These are phyloP conservation scores for Brenthis ino DNA, from an alignment of 2,888 invertebrate genomes.

Conservation along the genomic window DNA sequence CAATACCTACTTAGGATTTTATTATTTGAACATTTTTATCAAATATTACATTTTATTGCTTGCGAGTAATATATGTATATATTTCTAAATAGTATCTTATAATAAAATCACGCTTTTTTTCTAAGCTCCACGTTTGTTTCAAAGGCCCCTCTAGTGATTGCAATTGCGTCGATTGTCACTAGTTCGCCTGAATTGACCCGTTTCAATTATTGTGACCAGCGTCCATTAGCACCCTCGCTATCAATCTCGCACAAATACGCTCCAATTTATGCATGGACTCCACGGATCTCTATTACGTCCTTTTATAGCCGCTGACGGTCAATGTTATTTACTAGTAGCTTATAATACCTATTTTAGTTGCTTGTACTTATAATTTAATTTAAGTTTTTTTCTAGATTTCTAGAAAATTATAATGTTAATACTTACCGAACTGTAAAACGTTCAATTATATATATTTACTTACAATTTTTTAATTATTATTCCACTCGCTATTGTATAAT, in stretches of 20 bases:
- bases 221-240: slow-evolving; percentile 32
- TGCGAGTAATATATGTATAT: too few species aligned
- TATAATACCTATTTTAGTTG: background rate
- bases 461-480: too few species aligned
- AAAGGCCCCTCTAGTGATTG: slow-evolving; percentile 21
- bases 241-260: slow-evolving; percentile 31
- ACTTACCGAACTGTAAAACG: too few species aligned
- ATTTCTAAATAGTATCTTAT: too few species aligned
- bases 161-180: slow-evolving; percentile 36
- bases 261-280: slow-evolving; percentile 32
- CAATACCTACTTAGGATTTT: background rate
- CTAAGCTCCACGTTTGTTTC: background rate
- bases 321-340: slow-evolving; percentile 13
- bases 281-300: slow-evolving; percentile 22
- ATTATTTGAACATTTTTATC: background rate
- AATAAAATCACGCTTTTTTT: too few species aligned
- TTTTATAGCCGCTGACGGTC: slow-evolving; percentile 23
- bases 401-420: too few species aligned
- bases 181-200: slow-evolving; percentile 34
- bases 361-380: too few species aligned
- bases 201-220: slow-evolving; percentile 36
- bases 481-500: too few species aligned
- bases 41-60: too few species aligned
- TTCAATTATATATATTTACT: too few species aligned
- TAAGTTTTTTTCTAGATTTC: too few species aligned